Base-by-base conservation (phyloP, 2,888 invertebrate genomes). In the Neria commutata region DNA sequence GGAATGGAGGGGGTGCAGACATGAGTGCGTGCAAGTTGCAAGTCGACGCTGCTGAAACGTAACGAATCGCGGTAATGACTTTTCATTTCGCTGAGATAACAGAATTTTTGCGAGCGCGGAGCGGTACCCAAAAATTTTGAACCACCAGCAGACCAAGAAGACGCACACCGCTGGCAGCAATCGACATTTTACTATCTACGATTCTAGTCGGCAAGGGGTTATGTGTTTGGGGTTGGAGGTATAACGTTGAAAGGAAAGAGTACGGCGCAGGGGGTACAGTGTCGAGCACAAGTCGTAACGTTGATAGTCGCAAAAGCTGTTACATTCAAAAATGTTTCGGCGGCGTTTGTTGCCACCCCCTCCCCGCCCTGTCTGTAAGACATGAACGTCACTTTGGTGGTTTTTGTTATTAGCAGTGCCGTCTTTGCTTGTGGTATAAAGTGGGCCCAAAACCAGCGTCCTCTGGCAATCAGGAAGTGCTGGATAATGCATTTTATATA, bases 31-130 rank as follows among this genome's bases (percentile, higher is more conserved):
- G 42, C 17, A 42, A 19, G 42, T 21, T 17, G 3, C 14, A 42
- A 42, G 42, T 19, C 42, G n/a, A n/a, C 37, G n/a, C 67, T 61
- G 19, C 26, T 61, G 62, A 56, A 55, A 64, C 58, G 73, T 66
- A 70, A 75, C 72, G 75, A 76, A 75, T 72, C 71, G 69, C 69
- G 67, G 73, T 73, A 75, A 75, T 75, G 75, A 74, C 75, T 76
- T 75, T 76, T 72, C 73, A 71, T 74, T 74, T 70, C 67, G 67
- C 68, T 68, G 62, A 74, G 70, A 76, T 70, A 74, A 70, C 68
- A 70, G 40, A n/a, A n/a, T n/a, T n/a, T n/a, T n/a, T n/a, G n/a
- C n/a, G n/a, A n/a, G n/a, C n/a, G n/a, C n/a, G n/a, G n/a, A n/a
- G n/a, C n/a, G n/a, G n/a, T n/a, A n/a, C n/a, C n/a, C n/a, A n/a